Conservation (phyloP, 2,888 invertebrate genomes). For the Phymatocera aterrima region DNA sequence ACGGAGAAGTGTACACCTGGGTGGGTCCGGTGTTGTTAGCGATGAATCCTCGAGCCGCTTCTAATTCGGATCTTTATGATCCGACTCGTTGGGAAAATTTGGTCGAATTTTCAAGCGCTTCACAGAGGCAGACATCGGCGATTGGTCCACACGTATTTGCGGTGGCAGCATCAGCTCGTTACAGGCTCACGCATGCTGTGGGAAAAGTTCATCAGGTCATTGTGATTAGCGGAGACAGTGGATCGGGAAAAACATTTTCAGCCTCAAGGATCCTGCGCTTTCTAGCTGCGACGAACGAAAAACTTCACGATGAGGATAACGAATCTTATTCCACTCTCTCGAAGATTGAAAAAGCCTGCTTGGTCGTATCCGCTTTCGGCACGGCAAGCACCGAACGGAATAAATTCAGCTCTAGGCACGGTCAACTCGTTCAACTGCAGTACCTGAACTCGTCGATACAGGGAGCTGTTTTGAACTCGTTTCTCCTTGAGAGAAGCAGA, state of each 20-base stretch:
- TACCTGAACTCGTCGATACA: conserved; percentile 64
- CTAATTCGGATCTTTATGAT: conserved; percentile 58
- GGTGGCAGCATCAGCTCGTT: conserved; percentile 64
- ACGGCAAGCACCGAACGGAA: conserved; percentile 73
- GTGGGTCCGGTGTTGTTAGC: conserved; percentile 72
- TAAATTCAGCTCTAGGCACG: conserved; percentile 73
- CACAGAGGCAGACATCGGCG: conserved; percentile 47
- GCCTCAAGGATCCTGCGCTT: conserved; percentile 71
- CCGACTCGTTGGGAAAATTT: conserved; percentile 45
- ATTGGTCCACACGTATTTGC: conserved; percentile 66
- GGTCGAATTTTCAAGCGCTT: conserved; percentile 47
- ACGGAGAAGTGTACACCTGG: conserved; percentile 72
- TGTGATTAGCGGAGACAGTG: conserved; percentile 74
- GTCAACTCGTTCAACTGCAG: conserved; percentile 71
- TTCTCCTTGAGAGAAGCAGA: conserved; percentile 72
- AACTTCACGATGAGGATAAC: conserved; percentile 47
- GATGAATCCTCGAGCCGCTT: conserved; percentile 72
- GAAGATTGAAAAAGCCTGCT: conserved; percentile 64
- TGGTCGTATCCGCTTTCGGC: conserved; percentile 67
- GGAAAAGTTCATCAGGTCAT: conserved; percentile 71
- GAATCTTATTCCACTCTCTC: conserved; percentile 60
- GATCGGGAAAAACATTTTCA: conserved; percentile 74
- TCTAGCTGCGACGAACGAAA: conserved; percentile 60
- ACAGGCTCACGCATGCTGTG: conserved; percentile 63
- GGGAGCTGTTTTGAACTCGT: conserved; percentile 71